Conservation (phyloP, 2,113 vertebrate genomes). For the Octodon degus region DNA sequence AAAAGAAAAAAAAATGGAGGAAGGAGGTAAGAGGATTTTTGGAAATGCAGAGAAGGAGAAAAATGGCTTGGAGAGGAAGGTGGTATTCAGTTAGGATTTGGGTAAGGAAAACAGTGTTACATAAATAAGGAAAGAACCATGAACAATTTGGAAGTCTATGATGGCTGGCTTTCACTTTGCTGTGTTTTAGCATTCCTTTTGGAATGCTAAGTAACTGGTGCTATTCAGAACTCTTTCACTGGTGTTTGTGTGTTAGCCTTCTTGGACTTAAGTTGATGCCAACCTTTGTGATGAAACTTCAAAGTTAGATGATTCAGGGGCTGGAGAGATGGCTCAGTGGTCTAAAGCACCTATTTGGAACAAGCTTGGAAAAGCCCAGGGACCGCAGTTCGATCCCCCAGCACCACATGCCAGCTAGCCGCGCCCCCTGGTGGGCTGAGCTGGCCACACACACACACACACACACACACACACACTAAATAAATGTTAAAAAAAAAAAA, state of each 20-base stretch:
- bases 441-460: too few species aligned
- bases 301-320: slow-evolving; percentile 20
- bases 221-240: background rate
- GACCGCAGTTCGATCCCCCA: too few species aligned
- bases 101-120: background rate
- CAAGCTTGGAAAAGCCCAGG: too few species aligned
- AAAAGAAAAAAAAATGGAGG: background rate
- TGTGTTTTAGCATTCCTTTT: background rate
- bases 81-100: background rate
- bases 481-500: too few species aligned
- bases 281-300: slow-evolving; percentile 6
- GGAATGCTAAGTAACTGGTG: background rate
- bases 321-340: too few species aligned
- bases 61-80: background rate
- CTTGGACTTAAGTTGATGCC: slow-evolving; percentile 30
- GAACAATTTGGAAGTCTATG: background rate
- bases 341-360: too few species aligned
- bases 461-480: too few species aligned
- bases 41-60: background rate
- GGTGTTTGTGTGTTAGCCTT: slow-evolving; percentile 1
- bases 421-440: too few species aligned
- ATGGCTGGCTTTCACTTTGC: background rate
- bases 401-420: too few species aligned
- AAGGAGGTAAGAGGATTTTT: background rate
- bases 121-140: background rate